Percentiles rank a stretch among this genome's conserved stretches.
phyloP scores from a whole-genome alignment of 2,797 vertebrate species.

The Takifugu rubripes region DNA sequence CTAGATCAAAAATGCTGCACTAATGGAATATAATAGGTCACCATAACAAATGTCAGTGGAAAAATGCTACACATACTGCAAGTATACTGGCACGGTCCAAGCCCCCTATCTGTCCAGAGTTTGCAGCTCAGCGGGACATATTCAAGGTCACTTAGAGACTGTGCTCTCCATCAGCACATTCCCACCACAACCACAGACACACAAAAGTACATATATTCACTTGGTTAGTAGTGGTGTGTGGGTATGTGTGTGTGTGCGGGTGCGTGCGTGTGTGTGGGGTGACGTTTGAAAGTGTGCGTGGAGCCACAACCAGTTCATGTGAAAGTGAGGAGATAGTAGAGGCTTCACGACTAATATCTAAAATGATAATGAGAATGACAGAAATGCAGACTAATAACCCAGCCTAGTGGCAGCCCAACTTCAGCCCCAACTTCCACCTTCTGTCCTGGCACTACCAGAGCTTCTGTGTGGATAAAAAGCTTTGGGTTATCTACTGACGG shows the following conservation, averaged over 20 bases:
- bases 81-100: slow-evolving; percentile 30
- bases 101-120: slow-evolving; percentile 43
- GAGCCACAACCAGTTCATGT: slow-evolving; percentile 13
- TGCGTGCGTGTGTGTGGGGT: neutral
- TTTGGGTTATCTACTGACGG: slow-evolving; percentile 60
- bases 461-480: slow-evolving; percentile 74
- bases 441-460: slow-evolving; percentile 47
- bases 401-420: slow-evolving; percentile 24
- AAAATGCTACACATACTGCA: slow-evolving; percentile 5
- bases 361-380: slow-evolving; percentile 48
- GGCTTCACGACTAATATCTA: slow-evolving; percentile 24
- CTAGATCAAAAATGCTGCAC: neutral
- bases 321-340: slow-evolving; percentile 11
- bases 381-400: slow-evolving; percentile 27
- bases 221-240: neutral
- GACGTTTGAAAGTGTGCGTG: neutral
- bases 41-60: slow-evolving; percentile 2
- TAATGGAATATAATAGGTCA: slow-evolving; percentile 1
- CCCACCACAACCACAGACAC: slow-evolving; percentile 13
- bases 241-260: too few relatives aligned
- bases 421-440: slow-evolving; percentile 39
- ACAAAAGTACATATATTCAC: slow-evolving; percentile 22
- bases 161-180: slow-evolving; percentile 66
- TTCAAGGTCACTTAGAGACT: slow-evolving; percentile 59
- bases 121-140: slow-evolving; percentile 63